These are phyloP conservation scores for Gavia stellata DNA, from an alignment of 2,113 vertebrate genomes.

Conservation along the genomic window DNA sequence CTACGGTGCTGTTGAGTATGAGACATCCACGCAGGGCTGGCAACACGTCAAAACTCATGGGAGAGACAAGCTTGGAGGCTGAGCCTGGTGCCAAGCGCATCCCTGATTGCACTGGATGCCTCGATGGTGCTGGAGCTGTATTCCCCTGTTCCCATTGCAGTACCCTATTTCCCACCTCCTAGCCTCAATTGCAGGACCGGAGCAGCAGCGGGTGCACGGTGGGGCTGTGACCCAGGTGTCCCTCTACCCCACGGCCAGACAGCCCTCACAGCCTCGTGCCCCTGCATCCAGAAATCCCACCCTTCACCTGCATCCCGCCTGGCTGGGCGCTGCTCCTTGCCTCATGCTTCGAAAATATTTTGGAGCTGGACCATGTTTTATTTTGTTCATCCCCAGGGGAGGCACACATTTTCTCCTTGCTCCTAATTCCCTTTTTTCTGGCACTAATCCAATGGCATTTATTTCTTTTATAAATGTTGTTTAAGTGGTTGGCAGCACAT, in stretches of 20 bases:
- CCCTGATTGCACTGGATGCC: not conserved
- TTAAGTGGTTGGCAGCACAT: not conserved
- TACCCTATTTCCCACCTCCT: not conserved
- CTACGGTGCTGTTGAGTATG: not conserved
- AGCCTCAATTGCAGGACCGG: fast-evolving
- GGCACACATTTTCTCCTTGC: not conserved
- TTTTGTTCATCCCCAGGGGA: not conserved
- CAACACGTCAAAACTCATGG: not conserved
- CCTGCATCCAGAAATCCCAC: not conserved
- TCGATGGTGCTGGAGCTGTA: not conserved
- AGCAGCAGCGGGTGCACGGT: not conserved
- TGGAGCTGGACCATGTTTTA: not conserved
- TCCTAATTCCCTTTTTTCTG: not conserved
- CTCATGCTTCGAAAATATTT: not conserved
- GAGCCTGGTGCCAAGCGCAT: not conserved
- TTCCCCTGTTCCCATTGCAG: not conserved
- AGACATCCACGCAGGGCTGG: not conserved
- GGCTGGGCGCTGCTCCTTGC: not conserved
- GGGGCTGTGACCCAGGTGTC: not conserved
- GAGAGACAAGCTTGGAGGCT: not conserved
- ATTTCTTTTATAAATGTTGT: not conserved
- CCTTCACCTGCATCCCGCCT: not conserved
- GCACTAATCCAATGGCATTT: not conserved
- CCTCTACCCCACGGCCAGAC: not conserved
- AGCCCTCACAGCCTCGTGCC: not conserved